These are phyloP conservation scores for Leptinotarsa undecemlineata DNA, from an alignment of 1,140 invertebrate genomes.

Conservation along the genomic window DNA sequence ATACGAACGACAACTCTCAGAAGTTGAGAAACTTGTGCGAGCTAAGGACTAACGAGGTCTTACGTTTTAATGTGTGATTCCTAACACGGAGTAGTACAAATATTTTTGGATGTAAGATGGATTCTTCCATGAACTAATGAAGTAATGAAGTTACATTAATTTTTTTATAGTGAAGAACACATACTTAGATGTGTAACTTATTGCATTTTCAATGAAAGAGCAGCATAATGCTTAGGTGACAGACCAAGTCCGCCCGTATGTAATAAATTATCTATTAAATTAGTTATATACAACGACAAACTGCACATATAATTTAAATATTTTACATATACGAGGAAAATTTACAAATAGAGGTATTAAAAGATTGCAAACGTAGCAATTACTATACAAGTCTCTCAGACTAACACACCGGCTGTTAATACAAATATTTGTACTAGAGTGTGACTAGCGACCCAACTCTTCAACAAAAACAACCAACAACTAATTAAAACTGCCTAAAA, in stretches of 20 bases:
- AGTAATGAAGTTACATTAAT: not conserved
- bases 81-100: no score
- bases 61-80: no score
- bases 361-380: slow-evolving; percentile 51
- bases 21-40: no score
- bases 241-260: slow-evolving; percentile 16
- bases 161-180: slow-evolving; percentile 12
- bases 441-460: slow-evolving; percentile 47
- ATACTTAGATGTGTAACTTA: slow-evolving; percentile 31
- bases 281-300: slow-evolving; percentile 54
- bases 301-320: slow-evolving; percentile 52
- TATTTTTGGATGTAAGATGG: not conserved
- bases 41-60: no score
- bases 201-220: slow-evolving; percentile 29
- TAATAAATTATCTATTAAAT: slow-evolving; percentile 39
- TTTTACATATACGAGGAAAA: slow-evolving; percentile 51
- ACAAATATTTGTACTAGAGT: slow-evolving; percentile 53
- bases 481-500: slow-evolving; percentile 32
- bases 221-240: slow-evolving; percentile 13
- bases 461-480: slow-evolving; percentile 44
- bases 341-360: slow-evolving; percentile 52
- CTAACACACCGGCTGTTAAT: slow-evolving; percentile 30
- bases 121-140: not conserved
- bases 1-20: no score
- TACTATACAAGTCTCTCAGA: slow-evolving; percentile 34